Evolutionary conservation across 2,888 invertebrate genomes (phyloP).

Genomic region (Euplexia lucipara): DNA sequence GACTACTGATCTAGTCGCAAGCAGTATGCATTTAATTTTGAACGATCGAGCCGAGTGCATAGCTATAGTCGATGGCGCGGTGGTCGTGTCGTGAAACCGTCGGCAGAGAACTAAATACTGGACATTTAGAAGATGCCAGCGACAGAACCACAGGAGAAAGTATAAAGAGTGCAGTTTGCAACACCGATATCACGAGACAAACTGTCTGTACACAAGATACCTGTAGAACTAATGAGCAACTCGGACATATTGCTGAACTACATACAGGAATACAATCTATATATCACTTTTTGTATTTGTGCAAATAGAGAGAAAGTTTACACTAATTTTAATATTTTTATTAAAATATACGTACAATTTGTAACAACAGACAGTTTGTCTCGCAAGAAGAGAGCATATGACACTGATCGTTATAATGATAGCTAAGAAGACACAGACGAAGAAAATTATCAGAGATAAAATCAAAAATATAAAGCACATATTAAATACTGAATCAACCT

Average conservation of each 20-base stretch:
- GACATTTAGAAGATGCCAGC: conserved; percentile 88
- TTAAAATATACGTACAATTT: not conserved
- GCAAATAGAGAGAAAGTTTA: too few relatives aligned
- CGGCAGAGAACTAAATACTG: conserved; percentile 85
- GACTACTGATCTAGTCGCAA: conserved; percentile 90
- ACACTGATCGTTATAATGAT: conserved; percentile 87
- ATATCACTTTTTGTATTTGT: too few relatives aligned
- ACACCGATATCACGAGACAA: conserved; percentile 87
- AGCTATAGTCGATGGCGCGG: conserved; percentile 88
- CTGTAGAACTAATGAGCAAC: conserved; percentile 7
- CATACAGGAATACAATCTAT: not conserved
- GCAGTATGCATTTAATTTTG: conserved; percentile 90
- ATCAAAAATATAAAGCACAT: conserved; percentile 84
- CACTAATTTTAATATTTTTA: too few relatives aligned
- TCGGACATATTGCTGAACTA: conserved; percentile 2
- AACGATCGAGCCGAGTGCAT: conserved; percentile 89
- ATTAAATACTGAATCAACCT: conserved; percentile 81
- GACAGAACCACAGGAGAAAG: conserved; percentile 89
- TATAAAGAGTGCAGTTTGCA: conserved; percentile 91
- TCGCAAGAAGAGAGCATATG: conserved; percentile 86
- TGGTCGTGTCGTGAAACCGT: conserved; percentile 84
- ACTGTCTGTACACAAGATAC: conserved; percentile 70
- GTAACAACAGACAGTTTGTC: conserved; percentile 76
- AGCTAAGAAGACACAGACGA: conserved; percentile 89
- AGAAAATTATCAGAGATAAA: conserved; percentile 83